Evolutionary conservation across 2,888 invertebrate species (phyloP), one percentile per base, ranked within the genome.

Genomic region (Aleiodes alternator): DNA sequence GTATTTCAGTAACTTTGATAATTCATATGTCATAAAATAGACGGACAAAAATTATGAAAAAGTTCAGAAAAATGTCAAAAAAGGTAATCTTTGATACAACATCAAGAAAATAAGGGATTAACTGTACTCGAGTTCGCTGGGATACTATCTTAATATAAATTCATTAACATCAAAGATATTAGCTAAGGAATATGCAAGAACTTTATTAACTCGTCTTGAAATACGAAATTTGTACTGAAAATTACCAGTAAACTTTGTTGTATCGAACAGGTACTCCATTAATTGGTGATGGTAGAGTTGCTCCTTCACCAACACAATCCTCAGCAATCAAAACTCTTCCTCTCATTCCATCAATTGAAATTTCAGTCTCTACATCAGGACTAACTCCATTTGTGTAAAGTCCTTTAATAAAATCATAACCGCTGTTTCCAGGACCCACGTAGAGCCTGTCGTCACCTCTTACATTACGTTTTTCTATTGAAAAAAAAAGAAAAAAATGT

Each of bases 361-460:
- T 92, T 80, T 94, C 92, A 76, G 94, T 90, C 80, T 93, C 93
- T 6, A 90, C 84, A 12, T 92, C 90, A 38, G 90, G 81, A 11
- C 89, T 89, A 2, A 91, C 86, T 48, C 90, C 85, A 73, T 93
- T 92, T 57, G 90, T 90, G 89, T 96, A 96, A 29, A 98, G 90
- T 5, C 93, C 94, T 73, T 92, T 92, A 56, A 98, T 87, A 85
- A 93, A 93, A 71, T 92, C 91, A 89, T 94, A 96, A 53, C 94
- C 93, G 3, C 91, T 89, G 90, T 97, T 96, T 16, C 91, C 91
- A 0, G 92, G 90, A 0, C 94, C 93, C 31, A 99, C 93, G 90
- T 98, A 99, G 48, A 99, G 90, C n/a, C 96, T 92, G 90, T 98
- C 97, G 87, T 95, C 94, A 1, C 99, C 98, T 78, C 94, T 92